A percentile compares a stretch with the other conserved stretches of the same genome.
phyloP scores from a whole-genome alignment of 2,888 invertebrate species.

The Drosophila tanythrix region DNA sequence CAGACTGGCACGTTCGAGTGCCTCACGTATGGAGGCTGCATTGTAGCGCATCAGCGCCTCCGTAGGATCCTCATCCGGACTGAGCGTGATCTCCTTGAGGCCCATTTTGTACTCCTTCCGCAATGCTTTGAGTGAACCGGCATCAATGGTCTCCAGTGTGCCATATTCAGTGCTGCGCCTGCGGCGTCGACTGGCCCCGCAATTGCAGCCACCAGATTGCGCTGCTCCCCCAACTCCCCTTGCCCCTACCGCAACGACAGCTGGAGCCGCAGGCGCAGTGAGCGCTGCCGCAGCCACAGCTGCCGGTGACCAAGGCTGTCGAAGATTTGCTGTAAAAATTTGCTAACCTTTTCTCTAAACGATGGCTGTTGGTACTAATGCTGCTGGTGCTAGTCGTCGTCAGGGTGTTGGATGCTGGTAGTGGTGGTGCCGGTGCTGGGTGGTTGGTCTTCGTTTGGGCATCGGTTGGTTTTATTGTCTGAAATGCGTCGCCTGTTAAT shows the following conservation, averaged over 20 bases:
- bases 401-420: conserved; percentile 15
- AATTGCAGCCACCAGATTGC: conserved; percentile 26
- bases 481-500: conserved; percentile 85
- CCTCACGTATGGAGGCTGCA: conserved; percentile 81
- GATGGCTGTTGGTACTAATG: conserved; percentile 42
- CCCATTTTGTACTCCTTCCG: conserved; percentile 79
- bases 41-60: conserved; percentile 83
- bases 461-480: conserved; percentile 72
- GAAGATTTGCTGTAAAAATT: conserved; percentile 32
- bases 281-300: conserved; percentile 23
- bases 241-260: conserved; percentile 22
- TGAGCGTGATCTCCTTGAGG: conserved; percentile 82
- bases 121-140: conserved; percentile 73
- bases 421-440: conserved; percentile 22
- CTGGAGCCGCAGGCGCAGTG: conserved; percentile 35
- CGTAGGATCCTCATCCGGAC: conserved; percentile 81
- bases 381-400: conserved; percentile 14
- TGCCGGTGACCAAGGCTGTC: conserved; percentile 1
- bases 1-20: conserved; percentile 72
- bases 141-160: conserved; percentile 80
- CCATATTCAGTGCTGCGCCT: conserved; percentile 70
- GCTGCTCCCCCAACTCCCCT: background rate
- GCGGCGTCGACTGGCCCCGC: conserved; percentile 2
- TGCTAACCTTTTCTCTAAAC: conserved; percentile 73
- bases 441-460: conserved; percentile 25